A percentile compares a stretch with the other conserved stretches of the same genome.
These are phyloP conservation scores for Macrophya annulata DNA, from an alignment of 2,888 invertebrate species.

Conservation along the genomic window DNA sequence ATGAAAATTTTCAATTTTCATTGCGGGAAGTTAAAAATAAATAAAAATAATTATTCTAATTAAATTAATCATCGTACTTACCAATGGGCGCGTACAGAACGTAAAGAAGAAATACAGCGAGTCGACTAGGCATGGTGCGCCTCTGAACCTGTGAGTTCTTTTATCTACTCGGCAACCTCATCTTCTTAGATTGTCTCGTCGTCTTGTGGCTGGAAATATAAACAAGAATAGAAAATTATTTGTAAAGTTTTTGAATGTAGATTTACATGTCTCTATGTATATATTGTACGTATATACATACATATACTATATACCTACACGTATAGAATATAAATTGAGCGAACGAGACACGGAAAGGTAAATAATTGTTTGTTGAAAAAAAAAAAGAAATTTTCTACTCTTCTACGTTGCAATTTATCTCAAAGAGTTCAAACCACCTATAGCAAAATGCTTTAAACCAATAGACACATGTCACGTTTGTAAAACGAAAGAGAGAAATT, in stretches of 20 bases:
- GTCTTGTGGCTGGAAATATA: conserved; percentile 48
- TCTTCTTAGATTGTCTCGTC: conserved; percentile 65
- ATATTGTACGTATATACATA: too few species aligned
- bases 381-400: background rate
- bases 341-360: background rate
- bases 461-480: background rate
- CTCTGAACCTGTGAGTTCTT: conserved; percentile 59
- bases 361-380: background rate
- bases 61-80: conserved; percentile 65
- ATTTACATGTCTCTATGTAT: too few species aligned
- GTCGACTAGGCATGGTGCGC: conserved; percentile 75
- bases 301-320: too few species aligned
- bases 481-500: background rate
- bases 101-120: conserved; percentile 72
- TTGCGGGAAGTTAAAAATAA: too few species aligned
- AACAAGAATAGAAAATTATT: background rate
- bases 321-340: background rate
- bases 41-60: background rate
- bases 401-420: background rate
- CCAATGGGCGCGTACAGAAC: conserved; percentile 77
- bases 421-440: background rate
- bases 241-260: background rate
- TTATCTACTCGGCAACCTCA: conserved; percentile 74
- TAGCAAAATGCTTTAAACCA: background rate
- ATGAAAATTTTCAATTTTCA: too few species aligned